Base-by-base conservation (phyloP, 2,888 invertebrate genomes). In the Rhyacophila evoluta region DNA sequence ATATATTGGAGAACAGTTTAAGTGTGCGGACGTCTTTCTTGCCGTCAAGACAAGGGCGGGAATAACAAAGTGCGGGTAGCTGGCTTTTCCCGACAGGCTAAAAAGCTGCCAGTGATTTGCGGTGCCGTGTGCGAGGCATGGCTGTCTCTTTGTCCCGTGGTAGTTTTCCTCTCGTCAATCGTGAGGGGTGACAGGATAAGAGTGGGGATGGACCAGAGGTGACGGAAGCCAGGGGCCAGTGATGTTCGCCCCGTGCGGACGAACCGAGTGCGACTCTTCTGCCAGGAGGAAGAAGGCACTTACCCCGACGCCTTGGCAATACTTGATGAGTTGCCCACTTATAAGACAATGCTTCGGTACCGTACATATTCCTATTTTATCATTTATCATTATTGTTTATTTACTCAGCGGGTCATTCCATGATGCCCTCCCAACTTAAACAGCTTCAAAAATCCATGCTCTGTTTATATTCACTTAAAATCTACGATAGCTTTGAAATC, bases 291-390 rank as follows among this genome's bases (percentile, higher is more conserved):
- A 89, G 88, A 89, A 90, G 85, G 87, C 86, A 81, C 87, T 88
- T 82, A 87, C 88, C 82, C 89, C 89, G 84, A 89, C 90, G 84
- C 89, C 90, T 86, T 89, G 89, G 90, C 89, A 90, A 86, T 89
- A 89, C 89, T 90, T 90, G 89, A 90, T 90, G 89, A 89, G 89
- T 90, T 90, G 90, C 88, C 89, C 89, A 89, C 89, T 90, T 86
- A 89, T 90, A 89, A 90, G 89, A 85, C 90, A 90, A 90, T 90
- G 90, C 87, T 90, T 90, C 87, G 90, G 90, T 90, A 90, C 84
- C 86, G 87, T 89, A 89, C 55, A 25, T 88, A 87, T 41, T 67
- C 70, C 38, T 41, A 19, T 73, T 68, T 67, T 55, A 41, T 55
- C 25, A 55, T 55, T 55, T 55, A 55, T 25, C 55, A 10, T 10